Evolutionary conservation across 2,797 vertebrate genomes (phyloP).

Genomic region (Ibycter americanus): DNA sequence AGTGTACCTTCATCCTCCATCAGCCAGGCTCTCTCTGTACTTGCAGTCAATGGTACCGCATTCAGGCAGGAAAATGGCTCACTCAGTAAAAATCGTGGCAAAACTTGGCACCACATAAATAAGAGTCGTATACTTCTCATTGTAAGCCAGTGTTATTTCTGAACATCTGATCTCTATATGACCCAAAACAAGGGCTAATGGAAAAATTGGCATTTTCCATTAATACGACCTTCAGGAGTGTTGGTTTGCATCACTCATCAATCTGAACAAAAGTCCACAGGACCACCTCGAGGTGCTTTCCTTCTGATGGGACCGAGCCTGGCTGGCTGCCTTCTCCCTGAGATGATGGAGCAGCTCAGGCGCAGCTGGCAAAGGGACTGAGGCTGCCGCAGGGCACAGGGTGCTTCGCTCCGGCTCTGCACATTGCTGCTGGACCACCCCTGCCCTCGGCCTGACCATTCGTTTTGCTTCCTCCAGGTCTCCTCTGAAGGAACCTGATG

Average conservation of each 20-base stretch:
- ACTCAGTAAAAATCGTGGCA: neutral
- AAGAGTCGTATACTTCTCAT: neutral
- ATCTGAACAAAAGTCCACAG: neutral
- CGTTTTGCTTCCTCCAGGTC: neutral
- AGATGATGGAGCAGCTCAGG: neutral
- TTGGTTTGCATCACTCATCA: neutral
- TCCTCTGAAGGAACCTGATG: neutral
- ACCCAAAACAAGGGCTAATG: neutral
- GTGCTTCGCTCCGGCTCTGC: neutral
- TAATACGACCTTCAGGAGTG: neutral
- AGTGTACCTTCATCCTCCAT: neutral
- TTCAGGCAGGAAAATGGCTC: neutral
- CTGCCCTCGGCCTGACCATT: neutral
- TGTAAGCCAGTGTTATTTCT: slow-evolving; percentile 5
- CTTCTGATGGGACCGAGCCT: neutral
- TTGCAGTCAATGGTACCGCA: accelerated
- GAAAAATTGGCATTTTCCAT: neutral
- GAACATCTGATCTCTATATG: slow-evolving; percentile 6
- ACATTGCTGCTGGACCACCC: neutral
- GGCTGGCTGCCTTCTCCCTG: neutral
- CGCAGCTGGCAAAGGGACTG: neutral
- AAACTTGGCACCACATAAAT: neutral
- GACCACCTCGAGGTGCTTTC: neutral
- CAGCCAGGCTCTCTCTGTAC: neutral
- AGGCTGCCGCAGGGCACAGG: accelerated